Conservation (phyloP, 2,888 invertebrate species). For the Ophioninae sp. region DNA sequence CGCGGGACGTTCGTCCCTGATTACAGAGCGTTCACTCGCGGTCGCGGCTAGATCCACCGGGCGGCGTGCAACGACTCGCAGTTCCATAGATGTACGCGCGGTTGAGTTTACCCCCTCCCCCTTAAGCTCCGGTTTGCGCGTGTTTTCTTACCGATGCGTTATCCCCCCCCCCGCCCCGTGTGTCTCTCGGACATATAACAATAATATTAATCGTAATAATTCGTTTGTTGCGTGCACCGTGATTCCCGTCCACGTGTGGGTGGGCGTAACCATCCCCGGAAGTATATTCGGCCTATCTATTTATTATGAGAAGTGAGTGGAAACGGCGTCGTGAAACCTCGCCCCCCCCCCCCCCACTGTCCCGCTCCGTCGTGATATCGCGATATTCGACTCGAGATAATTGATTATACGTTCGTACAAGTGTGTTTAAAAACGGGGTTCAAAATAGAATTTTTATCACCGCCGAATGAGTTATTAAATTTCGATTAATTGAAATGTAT, state of each 20-base stretch:
- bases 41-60: conserved; percentile 56
- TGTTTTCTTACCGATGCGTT: conserved; percentile 43
- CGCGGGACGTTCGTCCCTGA: conserved; percentile 60
- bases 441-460: background rate
- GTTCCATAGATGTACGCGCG: conserved; percentile 32
- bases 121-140: conserved; percentile 45
- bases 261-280: conserved; percentile 46
- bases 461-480: background rate
- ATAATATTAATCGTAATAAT: conserved; percentile 38
- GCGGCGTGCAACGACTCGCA: conserved; percentile 43
- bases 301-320: conserved; percentile 54
- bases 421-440: background rate
- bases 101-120: background rate
- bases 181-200: conserved; percentile 33
- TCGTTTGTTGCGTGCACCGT: conserved; percentile 27
- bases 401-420: background rate
- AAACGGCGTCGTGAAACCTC: conserved; percentile 63
- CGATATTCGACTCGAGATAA: conserved; percentile 9
- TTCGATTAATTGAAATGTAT: background rate
- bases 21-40: conserved; percentile 60
- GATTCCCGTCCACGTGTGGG: conserved; percentile 17
- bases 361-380: conserved; percentile 43
- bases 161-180: conserved; percentile 23
- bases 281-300: conserved; percentile 16
- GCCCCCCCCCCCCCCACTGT: too few relatives aligned